phyloP scores from a whole-genome alignment of 2,888 invertebrate species.

The Lasioglossum pauxillum region DNA sequence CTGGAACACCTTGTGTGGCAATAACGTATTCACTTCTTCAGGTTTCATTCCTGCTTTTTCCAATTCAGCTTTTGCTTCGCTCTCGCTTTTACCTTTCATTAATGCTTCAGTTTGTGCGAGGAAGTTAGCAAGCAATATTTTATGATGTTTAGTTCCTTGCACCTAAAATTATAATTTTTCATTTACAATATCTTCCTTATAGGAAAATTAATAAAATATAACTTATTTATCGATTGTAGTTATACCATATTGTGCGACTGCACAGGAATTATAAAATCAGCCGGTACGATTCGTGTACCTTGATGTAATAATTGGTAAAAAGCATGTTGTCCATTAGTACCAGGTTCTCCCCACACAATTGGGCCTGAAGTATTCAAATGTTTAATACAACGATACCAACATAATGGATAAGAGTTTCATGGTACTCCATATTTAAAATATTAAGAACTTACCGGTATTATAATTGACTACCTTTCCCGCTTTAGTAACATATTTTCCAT shows the following conservation, averaged over 20 bases:
- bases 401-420: background rate
- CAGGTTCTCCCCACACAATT: constrained; percentile 96
- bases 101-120: constrained; percentile 99
- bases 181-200: background rate
- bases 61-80: constrained; percentile 92
- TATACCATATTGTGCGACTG: constrained; percentile 91
- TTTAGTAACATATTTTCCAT: constrained; percentile 96
- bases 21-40: constrained; percentile 90
- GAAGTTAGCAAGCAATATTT: constrained; percentile 98
- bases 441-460: constrained; percentile 84
- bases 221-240: background rate
- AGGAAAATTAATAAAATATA: background rate
- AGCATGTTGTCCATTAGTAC: constrained; percentile 99
- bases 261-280: constrained; percentile 98
- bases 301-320: constrained; percentile 99
- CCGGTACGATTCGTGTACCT: constrained; percentile 95
- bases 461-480: constrained; percentile 87
- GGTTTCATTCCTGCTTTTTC: constrained; percentile 91
- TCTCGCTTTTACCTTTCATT: constrained; percentile 91
- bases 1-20: constrained; percentile 98
- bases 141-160: constrained; percentile 93
- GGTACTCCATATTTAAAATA: background rate
- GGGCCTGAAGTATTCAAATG: constrained; percentile 74
- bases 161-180: constrained; percentile 77
- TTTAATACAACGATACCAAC: background rate